Conservation (phyloP, 2,113 vertebrate species). For the Monopterus albus region DNA sequence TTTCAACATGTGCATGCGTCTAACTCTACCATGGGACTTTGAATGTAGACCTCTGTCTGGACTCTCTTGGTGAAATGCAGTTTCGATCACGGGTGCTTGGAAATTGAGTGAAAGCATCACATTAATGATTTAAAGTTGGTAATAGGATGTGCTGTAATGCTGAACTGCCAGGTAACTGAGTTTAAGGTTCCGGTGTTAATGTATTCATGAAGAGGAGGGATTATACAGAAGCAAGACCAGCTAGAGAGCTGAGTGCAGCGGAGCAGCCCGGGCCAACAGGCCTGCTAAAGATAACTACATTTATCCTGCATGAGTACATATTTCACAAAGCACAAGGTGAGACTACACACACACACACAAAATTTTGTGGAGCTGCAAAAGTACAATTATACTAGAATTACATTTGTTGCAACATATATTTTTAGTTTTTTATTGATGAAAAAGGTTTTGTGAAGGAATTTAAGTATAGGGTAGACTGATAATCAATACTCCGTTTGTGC, state of each 20-base stretch:
- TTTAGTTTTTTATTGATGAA: neutral
- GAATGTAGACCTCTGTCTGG: constrained; percentile 40
- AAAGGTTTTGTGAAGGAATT: neutral
- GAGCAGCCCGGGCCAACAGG: constrained; percentile 73
- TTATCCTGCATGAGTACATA: constrained; percentile 30
- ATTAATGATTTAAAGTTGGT: constrained; percentile 87
- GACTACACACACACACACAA: constrained; percentile 3
- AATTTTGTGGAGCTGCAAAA: neutral
- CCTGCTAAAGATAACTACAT: constrained; percentile 60
- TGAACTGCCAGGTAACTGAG: constrained; percentile 83
- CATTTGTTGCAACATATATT: constrained; percentile 4
- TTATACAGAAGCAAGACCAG: constrained; percentile 80
- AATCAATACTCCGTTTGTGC: no score
- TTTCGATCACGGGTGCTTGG: constrained; percentile 82
- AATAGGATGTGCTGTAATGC: constrained; percentile 87
- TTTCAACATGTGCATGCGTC: neutral
- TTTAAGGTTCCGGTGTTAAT: constrained; percentile 82
- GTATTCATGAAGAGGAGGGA: constrained; percentile 86
- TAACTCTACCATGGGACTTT: constrained; percentile 17
- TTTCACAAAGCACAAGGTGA: constrained; percentile 32
- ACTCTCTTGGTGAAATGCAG: constrained; percentile 65
- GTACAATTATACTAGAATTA: neutral
- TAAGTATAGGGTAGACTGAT: no score
- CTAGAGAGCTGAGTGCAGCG: constrained; percentile 72
- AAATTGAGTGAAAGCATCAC: constrained; percentile 84